These are phyloP conservation scores for Eidolon helvum DNA, from an alignment of 2,113 vertebrate species.

Conservation along the genomic window DNA sequence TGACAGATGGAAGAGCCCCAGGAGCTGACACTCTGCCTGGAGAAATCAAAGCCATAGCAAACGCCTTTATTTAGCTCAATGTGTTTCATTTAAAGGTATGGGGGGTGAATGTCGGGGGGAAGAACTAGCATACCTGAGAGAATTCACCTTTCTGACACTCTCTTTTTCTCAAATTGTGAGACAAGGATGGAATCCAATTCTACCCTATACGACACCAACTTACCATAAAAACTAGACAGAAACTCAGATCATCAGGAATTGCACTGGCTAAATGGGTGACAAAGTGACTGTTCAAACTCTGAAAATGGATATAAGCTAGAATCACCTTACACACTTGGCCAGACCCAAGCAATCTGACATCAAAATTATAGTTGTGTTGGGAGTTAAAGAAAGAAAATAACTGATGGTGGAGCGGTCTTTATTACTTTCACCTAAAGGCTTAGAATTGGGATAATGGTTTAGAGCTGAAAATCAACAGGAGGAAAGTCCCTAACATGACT, in stretches of 20 bases:
- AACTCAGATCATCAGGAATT: not conserved
- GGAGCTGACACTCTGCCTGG: slow-evolving; percentile 18
- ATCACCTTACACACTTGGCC: not conserved
- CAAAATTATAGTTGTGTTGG: not conserved
- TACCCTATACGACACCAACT: not conserved
- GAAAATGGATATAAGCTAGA: not conserved
- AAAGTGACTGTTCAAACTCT: not conserved
- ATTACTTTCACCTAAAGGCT: not conserved
- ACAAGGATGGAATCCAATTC: not conserved
- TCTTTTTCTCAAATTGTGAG: not conserved
- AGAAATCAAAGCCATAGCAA: slow-evolving; percentile 22
- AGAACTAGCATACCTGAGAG: not conserved
- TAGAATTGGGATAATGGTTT: not conserved
- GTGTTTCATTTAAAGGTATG: not conserved
- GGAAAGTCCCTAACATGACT: not conserved
- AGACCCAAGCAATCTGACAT: not conserved
- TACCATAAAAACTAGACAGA: not conserved
- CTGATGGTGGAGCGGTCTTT: not conserved
- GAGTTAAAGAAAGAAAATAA: not conserved
- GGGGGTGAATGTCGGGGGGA: not conserved
- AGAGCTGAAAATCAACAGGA: not conserved
- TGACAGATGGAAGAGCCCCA: slow-evolving; percentile 41
- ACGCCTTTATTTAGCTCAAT: not conserved
- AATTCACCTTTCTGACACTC: not conserved
- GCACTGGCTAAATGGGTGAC: not conserved